Evolutionary conservation across 2,113 vertebrate genomes (phyloP).

Genomic region (Holacanthus passer): DNA sequence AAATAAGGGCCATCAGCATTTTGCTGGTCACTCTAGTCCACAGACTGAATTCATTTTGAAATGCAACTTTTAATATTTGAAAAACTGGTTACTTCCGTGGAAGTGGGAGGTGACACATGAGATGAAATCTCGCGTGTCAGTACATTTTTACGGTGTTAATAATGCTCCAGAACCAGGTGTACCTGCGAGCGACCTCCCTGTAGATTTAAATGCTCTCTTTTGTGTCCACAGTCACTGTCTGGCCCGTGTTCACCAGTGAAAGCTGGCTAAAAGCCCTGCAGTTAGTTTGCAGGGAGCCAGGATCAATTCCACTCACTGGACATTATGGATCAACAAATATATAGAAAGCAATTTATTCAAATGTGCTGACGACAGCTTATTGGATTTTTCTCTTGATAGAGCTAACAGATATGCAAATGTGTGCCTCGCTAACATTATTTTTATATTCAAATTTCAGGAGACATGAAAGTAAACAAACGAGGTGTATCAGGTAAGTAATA

Average conservation of each 20-base stretch:
- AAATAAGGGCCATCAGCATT: not conserved
- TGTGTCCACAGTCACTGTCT: slow-evolving; percentile 51
- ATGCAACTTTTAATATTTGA: not conserved
- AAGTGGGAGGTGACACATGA: slow-evolving; percentile 32
- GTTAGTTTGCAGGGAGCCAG: slow-evolving; percentile 18
- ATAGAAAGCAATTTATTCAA: slow-evolving; percentile 18
- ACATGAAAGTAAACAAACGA: slow-evolving; percentile 76
- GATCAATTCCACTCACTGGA: slow-evolving; percentile 52
- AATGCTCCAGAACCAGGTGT: slow-evolving; percentile 40
- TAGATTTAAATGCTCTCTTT: slow-evolving; percentile 51
- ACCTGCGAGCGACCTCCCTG: slow-evolving; percentile 51
- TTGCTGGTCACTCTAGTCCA: not conserved
- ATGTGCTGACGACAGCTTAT: slow-evolving; percentile 26
- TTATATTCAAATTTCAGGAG: slow-evolving; percentile 71
- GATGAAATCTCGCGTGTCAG: slow-evolving; percentile 29
- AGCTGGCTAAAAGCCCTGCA: slow-evolving; percentile 30
- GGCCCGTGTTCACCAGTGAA: slow-evolving; percentile 22
- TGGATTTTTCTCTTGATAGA: not conserved
- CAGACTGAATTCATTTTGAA: not conserved
- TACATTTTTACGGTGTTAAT: not conserved
- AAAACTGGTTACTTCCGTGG: no score
- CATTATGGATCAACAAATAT: slow-evolving; percentile 28
- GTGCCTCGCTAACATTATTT: slow-evolving; percentile 22
- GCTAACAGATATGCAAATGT: not conserved
- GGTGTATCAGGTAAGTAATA: slow-evolving; percentile 74